Base-by-base conservation (phyloP, 2,888 invertebrate species). In the Tipula confusa region DNA sequence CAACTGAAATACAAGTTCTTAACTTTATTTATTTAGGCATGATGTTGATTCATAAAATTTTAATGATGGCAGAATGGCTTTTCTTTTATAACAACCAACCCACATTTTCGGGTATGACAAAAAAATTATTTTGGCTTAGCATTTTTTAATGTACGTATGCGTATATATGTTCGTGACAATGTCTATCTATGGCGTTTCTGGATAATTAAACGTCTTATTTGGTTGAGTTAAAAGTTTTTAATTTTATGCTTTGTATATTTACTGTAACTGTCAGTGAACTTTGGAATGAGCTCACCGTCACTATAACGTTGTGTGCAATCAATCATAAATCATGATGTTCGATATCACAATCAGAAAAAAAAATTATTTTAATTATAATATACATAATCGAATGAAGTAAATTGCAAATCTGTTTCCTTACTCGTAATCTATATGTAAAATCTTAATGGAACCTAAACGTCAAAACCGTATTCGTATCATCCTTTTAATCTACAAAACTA, bases 31-130 rank as follows among this genome's bases (percentile, higher is more conserved):
- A n/a, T n/a, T 15, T 43, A 15, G 43, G 43, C 43, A 43, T 43
- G n/a, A 24, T 24, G 64, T 64, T 64, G 64, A 64, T 64, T 64
- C 64, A 64, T 64, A 64, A 64, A 64, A 13, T 64, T 64, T 24
- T 64, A 64, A 64, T 64, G 24, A 64, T 64, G 64, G 64, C 64
- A 64, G 24, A 64, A 64, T 64, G 64, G 64, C 2, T 64, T 43
- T 64, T 64, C 64, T 64, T 64, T 64, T 24, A 64, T 64, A 64
- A n/a, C n/a, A n/a, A 64, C 64, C 64, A 64, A 64, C 64, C 64
- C 64, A 64, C 64, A 64, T 64, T 64, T 64, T 64, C 64, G 64
- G 64, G 64, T 64, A 64, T 64, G 64, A 64, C 64, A 64, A 64
- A 64, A 24, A 24, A 18, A 18, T 48, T 64, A 9, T 64, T 64